Base-by-base conservation (phyloP, 2,888 invertebrate species). In the Euproctis similis region DNA sequence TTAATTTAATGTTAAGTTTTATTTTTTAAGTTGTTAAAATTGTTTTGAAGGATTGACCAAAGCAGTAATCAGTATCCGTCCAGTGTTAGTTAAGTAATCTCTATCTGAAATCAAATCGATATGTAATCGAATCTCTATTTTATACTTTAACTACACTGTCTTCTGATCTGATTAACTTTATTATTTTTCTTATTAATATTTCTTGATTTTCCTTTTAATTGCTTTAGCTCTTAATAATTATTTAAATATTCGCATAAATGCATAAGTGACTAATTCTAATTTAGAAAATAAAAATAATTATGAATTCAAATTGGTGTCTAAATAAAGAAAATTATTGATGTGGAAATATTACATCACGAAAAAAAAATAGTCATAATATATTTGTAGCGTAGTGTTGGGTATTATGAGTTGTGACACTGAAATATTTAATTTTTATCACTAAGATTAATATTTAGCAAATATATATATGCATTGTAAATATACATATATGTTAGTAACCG, bases 41-140 rank as follows among this genome's bases (percentile, higher is more conserved):
- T 36, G 34, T 31, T 47, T 45, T 54, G 63, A 65, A 70, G 66
- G 70, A 53, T 65, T 63, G 71, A 78, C 77, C 81, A 80, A 84
- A 81, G 80, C 78, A 78, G 74, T 74, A 80, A 84, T 84, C 84
- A 82, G 84, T 84, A 84, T 84, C 84, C 84, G 82, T 84, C 84
- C 84, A 82, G 65, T 66, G 62, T 66, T 82, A 81, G 75, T 70
- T 78, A 78, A 70, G 70, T 67, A 70, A 55, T 38, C 32, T 53
- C 53, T 54, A 34, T 42, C 28, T n/a, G n/a, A n/a, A n/a, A n/a
- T n/a, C n/a, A n/a, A n/a, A n/a, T n/a, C n/a, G n/a, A 30, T 40
- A 34, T 53, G 40, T 12, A 18, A 19, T 40, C 48, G 24, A 52
- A 36, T 41, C 41, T 42, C 45, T 24, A 4, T 21, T 12, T 13